phyloP scores from a whole-genome alignment of 1,140 invertebrate genomes.

The Micrasema minimum region DNA sequence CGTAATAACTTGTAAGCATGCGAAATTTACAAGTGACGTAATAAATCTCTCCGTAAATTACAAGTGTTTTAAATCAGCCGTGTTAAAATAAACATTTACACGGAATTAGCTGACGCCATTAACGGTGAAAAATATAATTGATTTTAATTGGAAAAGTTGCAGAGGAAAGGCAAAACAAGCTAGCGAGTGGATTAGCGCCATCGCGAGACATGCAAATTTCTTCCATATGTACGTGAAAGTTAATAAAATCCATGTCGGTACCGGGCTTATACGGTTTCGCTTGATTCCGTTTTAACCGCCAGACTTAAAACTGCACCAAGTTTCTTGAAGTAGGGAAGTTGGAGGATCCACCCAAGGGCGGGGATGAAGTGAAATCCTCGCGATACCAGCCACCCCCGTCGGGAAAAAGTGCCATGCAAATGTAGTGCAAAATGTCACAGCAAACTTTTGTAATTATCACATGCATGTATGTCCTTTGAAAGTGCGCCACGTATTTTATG shows the following conservation, averaged over 20 bases:
- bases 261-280: conserved; percentile 33
- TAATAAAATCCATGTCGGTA: conserved; percentile 48
- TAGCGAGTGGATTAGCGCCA: conserved; percentile 36
- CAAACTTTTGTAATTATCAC: conserved; percentile 34
- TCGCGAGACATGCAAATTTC: conserved; percentile 49
- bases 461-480: no score
- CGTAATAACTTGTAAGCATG: no score
- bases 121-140: conserved; percentile 42
- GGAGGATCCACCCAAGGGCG: conserved; percentile 36
- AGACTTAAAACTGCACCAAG: conserved; percentile 48
- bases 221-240: conserved; percentile 32
- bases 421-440: conserved; percentile 31
- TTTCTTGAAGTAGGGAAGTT: conserved; percentile 41
- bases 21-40: no score
- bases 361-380: conserved; percentile 43
- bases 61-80: no score
- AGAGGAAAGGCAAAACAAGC: conserved; percentile 31
- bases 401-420: conserved; percentile 22
- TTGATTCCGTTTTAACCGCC: conserved; percentile 43
- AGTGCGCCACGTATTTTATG: no score
- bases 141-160: conserved; percentile 50
- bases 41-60: no score
- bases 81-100: not conserved
- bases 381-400: conserved; percentile 3
- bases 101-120: conserved; percentile 1